Evolutionary conservation across 30 jellyfish, hydroid and myxozoan species (phyloP).

Genomic region (Nemopilema nomurai): DNA sequence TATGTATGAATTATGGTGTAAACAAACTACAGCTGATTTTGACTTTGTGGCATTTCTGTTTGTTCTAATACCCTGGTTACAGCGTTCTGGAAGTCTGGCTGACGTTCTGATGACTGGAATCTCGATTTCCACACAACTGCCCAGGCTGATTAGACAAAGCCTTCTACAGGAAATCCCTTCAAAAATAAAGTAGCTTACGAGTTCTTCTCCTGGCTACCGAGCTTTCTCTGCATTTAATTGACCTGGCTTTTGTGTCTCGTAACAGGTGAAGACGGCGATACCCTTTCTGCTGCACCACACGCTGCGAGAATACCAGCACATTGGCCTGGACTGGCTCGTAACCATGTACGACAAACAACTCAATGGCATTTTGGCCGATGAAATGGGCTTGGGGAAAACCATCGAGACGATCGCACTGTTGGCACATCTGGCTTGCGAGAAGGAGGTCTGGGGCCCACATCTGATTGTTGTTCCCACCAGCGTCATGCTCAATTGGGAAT

Average conservation of each 20-base stretch:
- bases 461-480: slow-evolving; percentile 96
- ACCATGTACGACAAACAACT: slow-evolving; percentile 92
- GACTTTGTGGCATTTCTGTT: no score
- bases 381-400: slow-evolving; percentile 98
- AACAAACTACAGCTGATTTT: no score
- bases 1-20: no score
- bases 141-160: not conserved
- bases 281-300: slow-evolving; percentile 89
- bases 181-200: not conserved
- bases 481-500: slow-evolving; percentile 98
- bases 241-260: not conserved
- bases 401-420: slow-evolving; percentile 94
- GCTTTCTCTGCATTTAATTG: not conserved
- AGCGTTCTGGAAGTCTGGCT: no score
- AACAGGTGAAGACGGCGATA: slow-evolving; percentile 81
- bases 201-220: no score
- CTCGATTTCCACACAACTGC: no score
- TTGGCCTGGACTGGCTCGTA: slow-evolving; percentile 98
- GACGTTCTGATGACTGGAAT: no score
- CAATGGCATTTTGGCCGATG: slow-evolving; percentile 96
- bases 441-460: slow-evolving; percentile 99
- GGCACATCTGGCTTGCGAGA: slow-evolving; percentile 97
- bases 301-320: slow-evolving; percentile 92
- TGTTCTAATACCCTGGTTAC: no score
- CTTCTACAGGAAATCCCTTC: not conserved